phyloP scores from a whole-genome alignment of 2,888 invertebrate species.

The Callosobruchus maculatus region DNA sequence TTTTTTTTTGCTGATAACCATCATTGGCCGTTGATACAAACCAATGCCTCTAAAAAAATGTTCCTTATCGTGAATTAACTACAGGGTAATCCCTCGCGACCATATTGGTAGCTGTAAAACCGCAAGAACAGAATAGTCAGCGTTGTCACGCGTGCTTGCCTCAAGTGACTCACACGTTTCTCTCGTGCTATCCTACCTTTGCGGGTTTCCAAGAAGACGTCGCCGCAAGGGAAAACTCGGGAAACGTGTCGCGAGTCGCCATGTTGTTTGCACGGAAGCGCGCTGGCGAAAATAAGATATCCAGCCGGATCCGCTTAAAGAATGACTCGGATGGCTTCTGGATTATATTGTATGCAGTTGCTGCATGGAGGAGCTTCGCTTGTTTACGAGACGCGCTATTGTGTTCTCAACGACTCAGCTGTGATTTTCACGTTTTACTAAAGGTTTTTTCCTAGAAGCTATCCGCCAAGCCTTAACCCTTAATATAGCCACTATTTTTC shows the following conservation, averaged over 20 bases:
- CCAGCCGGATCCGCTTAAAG: background rate
- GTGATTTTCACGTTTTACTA: background rate
- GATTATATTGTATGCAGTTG: background rate
- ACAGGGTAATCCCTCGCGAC: no score
- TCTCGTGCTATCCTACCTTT: background rate
- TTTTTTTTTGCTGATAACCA: no score
- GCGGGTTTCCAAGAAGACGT: background rate
- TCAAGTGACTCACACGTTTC: background rate
- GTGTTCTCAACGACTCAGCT: background rate
- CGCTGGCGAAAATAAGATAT: background rate
- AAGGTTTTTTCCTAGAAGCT: no score
- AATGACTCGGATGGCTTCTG: background rate
- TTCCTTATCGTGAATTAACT: no score
- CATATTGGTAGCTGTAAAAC: no score
- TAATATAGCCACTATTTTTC: no score
- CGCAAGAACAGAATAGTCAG: no score
- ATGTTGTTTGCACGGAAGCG: background rate
- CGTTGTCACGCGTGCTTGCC: background rate
- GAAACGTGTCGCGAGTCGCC: background rate
- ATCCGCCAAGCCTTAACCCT: no score
- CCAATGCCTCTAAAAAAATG: no score
- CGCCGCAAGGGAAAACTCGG: background rate
- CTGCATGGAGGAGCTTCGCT: no score
- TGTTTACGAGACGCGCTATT: background rate
- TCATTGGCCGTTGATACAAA: no score